phyloP scores from a whole-genome alignment of 2,888 invertebrate species.

The Stomorhina lunata region DNA sequence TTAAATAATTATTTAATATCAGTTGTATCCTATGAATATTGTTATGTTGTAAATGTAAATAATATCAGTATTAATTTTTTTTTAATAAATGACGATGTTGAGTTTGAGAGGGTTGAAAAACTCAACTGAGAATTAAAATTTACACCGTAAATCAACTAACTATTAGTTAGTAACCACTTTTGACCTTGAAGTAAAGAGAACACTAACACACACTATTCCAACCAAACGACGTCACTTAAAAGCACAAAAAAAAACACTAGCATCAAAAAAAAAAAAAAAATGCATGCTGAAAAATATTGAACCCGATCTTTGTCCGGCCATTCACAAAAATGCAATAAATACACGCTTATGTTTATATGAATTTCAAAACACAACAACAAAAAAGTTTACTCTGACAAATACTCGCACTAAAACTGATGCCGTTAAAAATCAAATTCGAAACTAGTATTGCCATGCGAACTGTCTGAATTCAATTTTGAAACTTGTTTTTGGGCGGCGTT shows the following conservation, averaged over 20 bases:
- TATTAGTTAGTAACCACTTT: neutral
- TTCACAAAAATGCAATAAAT: conserved; percentile 34
- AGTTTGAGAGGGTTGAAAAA: too few species aligned
- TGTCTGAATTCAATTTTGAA: neutral
- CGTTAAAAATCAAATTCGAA: neutral
- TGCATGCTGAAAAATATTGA: conserved; percentile 37
- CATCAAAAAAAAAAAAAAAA: conserved; percentile 23
- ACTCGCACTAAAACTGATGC: conserved; percentile 11
- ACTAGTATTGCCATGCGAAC: neutral
- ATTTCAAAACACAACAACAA: neutral
- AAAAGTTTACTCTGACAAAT: neutral
- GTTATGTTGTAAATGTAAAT: too few species aligned
- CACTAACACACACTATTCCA: conserved; percentile 21
- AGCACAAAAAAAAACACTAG: neutral
- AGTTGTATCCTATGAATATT: too few species aligned
- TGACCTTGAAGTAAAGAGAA: conserved; percentile 37
- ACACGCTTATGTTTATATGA: conserved; percentile 4
- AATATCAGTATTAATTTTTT: neutral
- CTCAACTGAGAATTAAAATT: too few species aligned
- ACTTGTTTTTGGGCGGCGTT: conserved; percentile 3
- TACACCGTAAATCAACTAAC: neutral
- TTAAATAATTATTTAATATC: too few species aligned
- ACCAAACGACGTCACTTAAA: neutral
- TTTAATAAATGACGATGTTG: too few species aligned
- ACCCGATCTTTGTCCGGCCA: conserved; percentile 46